These are phyloP conservation scores for Drosophila kuntzei DNA, from an alignment of 2,888 invertebrate species.

Conservation along the genomic window DNA sequence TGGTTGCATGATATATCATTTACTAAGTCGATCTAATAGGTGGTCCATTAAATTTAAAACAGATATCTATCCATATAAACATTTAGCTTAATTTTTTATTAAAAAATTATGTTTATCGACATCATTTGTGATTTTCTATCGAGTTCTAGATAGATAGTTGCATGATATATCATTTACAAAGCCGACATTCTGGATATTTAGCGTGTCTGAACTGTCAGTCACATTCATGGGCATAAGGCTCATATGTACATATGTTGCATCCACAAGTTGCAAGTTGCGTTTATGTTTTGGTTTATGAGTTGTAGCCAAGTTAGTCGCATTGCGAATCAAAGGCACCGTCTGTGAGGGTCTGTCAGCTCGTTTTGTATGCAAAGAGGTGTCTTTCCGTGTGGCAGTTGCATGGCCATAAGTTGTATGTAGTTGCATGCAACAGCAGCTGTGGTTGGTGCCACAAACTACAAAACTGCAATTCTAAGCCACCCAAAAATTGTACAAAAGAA, in stretches of 20 bases:
- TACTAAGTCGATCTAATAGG: conserved; percentile 1
- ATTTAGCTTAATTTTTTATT: not conserved
- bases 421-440: conserved; percentile 12
- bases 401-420: conserved; percentile 15
- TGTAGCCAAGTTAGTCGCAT: conserved; percentile 14
- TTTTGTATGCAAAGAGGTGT: conserved; percentile 26
- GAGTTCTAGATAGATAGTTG: not conserved
- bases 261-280: conserved; percentile 21
- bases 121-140: not conserved
- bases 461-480: conserved; percentile 1
- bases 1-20: conserved; percentile 10
- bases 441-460: conserved; percentile 10
- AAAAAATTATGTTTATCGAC: not conserved
- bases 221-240: conserved; percentile 1
- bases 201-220: conserved; percentile 26
- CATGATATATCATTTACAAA: conserved; percentile 9
- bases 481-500: conserved; percentile 10
- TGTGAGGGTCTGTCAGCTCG: conserved; percentile 7
- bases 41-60: no score
- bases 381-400: conserved; percentile 31
- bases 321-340: conserved; percentile 37
- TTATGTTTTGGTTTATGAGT: conserved; percentile 16
- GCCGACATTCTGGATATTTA: conserved; percentile 23
- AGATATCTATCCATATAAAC: not conserved
- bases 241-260: conserved; percentile 4